Evolutionary conservation across 2,797 vertebrate genomes (phyloP), one percentile per base, ranked within the genome.

Genomic region (Neosilurus hyrtlii): DNA sequence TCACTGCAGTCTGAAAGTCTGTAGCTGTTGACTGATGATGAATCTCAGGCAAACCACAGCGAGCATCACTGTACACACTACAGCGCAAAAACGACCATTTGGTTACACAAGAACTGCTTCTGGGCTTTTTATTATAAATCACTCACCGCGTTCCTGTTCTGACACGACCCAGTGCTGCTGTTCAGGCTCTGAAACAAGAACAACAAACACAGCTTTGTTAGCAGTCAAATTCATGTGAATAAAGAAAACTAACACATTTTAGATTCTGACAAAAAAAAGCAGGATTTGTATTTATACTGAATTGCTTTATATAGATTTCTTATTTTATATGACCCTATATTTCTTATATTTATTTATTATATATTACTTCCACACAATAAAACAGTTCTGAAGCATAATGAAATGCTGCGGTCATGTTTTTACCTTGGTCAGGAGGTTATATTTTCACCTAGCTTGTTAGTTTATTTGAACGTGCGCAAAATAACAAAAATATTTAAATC

Each of bases 121-220:
- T 57, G 63, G 52, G 67, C 63, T 63, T 70, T 35, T 16, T 67
- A 35, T 57, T 15, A 57, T 57, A 88, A 90, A 56, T 91, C 90
- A 95, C 95, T 86, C 94, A 98, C 95, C 91, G 95, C 96, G 0
- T 96, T 98, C 91, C 95, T 96, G 87, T 94, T 91, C 57, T 96
- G 91, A 87, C 95, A 97, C 0, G 92, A 89, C 77, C 96, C 96
- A 79, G 90, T 94, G 92, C 95, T 97, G 88, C 97, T 97, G 87
- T 92, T 95, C 49, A 95, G 89, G 77, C 96, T 98, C 97, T 99
- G 93, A 65, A 92, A 91, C 84, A 91, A 87, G 89, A 70, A 87
- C 57, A 82, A 84, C 30, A 20, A 22, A 67, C 26, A 81, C 49
- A 0, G 22, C 4, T 37, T 43, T 51, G 26, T 62, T n/a, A 62